A percentile compares a stretch with the other conserved stretches of the same genome.
phyloP scores from a whole-genome alignment of 2,113 vertebrate genomes.

The Stegastes partitus region DNA sequence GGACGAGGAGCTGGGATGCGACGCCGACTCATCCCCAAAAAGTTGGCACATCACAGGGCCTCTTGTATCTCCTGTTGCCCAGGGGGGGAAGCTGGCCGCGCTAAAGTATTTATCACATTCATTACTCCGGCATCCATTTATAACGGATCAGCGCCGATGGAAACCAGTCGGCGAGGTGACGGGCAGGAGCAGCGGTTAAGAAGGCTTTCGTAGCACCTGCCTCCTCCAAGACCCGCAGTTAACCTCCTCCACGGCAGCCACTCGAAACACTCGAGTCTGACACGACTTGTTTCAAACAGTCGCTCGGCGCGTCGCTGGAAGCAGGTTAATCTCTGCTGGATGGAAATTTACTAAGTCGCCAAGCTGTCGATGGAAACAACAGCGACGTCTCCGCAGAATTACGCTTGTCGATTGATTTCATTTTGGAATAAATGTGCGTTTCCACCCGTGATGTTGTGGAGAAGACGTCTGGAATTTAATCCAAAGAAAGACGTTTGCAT shows the following conservation, averaged over 20 bases:
- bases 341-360: not conserved
- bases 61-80: constrained; percentile 19
- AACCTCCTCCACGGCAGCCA: constrained; percentile 35
- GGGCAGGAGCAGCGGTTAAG: constrained; percentile 20
- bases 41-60: not conserved
- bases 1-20: not conserved
- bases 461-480: too few species aligned
- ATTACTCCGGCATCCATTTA: constrained; percentile 53
- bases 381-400: too few species aligned
- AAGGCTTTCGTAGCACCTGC: constrained; percentile 27
- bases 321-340: not conserved
- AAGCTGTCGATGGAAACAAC: not conserved
- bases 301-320: constrained; percentile 13
- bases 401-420: too few species aligned
- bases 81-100: constrained; percentile 26
- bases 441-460: too few species aligned
- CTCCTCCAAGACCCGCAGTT: constrained; percentile 46
- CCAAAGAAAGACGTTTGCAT: too few species aligned
- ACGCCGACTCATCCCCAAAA: constrained; percentile 18
- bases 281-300: constrained; percentile 22
- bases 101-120: constrained; percentile 65
- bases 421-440: too few species aligned
- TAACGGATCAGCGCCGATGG: constrained; percentile 43
- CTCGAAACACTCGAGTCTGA: constrained; percentile 31
- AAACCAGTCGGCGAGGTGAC: constrained; percentile 55